Conservation (phyloP, 2,113 vertebrate species). For the Lonchura striata region DNA sequence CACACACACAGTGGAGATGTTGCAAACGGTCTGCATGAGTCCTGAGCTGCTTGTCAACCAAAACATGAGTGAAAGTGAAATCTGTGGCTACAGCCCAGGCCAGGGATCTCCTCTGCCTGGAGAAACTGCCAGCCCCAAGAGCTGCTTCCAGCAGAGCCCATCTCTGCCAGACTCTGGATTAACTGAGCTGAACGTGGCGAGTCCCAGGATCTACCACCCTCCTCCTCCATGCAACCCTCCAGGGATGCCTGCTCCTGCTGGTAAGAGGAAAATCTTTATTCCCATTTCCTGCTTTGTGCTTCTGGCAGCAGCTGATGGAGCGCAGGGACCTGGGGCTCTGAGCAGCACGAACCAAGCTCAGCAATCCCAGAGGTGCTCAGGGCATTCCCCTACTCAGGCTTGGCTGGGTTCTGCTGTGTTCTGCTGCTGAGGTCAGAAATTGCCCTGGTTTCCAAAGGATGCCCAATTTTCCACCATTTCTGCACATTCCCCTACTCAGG, state of each 20-base stretch:
- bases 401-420: too few species aligned
- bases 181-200: neutral
- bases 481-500: too few species aligned
- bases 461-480: too few species aligned
- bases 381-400: too few species aligned
- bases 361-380: accelerated
- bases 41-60: neutral
- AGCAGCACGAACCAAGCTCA: neutral
- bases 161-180: slow-evolving; percentile 47
- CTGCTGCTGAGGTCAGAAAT: too few species aligned
- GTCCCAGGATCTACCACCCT: neutral
- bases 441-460: too few species aligned
- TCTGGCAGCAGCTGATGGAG: accelerated
- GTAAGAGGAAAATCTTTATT: slow-evolving; percentile 39
- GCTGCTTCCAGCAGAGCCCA: slow-evolving; percentile 27
- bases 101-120: slow-evolving; percentile 50
- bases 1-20: neutral
- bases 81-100: neutral
- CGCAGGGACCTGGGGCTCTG: neutral
- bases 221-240: neutral
- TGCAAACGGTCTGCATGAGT: neutral
- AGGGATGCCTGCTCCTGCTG: neutral
- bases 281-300: neutral
- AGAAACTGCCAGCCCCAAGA: slow-evolving; percentile 15
- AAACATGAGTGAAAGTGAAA: neutral